These are phyloP conservation scores for Acipenser oxyrinchus DNA, from an alignment of 2,797 vertebrate species.

Conservation along the genomic window DNA sequence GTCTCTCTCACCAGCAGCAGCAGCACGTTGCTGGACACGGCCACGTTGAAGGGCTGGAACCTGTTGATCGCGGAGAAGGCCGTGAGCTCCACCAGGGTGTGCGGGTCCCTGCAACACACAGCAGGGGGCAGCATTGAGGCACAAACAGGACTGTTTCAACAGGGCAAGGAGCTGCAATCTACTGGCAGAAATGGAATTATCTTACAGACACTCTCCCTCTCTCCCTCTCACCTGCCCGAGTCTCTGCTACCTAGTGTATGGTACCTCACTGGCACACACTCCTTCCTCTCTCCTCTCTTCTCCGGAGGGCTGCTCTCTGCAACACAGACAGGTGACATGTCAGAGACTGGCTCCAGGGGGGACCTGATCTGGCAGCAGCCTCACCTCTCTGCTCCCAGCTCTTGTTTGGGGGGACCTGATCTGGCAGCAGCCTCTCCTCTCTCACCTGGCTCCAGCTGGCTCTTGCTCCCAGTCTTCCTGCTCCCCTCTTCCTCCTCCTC, in stretches of 20 bases:
- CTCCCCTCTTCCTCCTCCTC: no score
- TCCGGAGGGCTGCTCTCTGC: slow-evolving; percentile 51
- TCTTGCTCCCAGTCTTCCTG: no score
- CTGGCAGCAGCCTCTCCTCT: not conserved
- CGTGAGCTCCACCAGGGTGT: slow-evolving; percentile 85
- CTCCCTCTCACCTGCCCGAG: slow-evolving; percentile 64
- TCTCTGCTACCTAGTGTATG: slow-evolving; percentile 81
- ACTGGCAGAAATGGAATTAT: not conserved
- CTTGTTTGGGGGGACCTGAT: no score
- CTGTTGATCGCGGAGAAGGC: slow-evolving; percentile 89
- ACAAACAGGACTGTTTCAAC: no score
- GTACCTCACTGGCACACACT: slow-evolving; percentile 75
- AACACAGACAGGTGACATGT: slow-evolving; percentile 6
- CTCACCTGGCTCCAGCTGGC: no score
- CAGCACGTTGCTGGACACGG: slow-evolving; percentile 90
- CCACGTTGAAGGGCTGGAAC: slow-evolving; percentile 94
- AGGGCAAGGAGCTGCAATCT: not conserved
- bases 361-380: not conserved
- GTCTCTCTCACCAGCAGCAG: slow-evolving; percentile 74
- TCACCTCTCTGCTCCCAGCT: slow-evolving; percentile 31
- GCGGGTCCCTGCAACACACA: slow-evolving; percentile 66
- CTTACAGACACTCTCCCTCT: not conserved
- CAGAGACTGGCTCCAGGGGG: no score
- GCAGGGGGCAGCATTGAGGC: not conserved
- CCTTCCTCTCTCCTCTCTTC: slow-evolving; percentile 56